These are phyloP conservation scores for Congeria kusceri DNA, from an alignment of 2,888 invertebrate genomes.

Conservation along the genomic window DNA sequence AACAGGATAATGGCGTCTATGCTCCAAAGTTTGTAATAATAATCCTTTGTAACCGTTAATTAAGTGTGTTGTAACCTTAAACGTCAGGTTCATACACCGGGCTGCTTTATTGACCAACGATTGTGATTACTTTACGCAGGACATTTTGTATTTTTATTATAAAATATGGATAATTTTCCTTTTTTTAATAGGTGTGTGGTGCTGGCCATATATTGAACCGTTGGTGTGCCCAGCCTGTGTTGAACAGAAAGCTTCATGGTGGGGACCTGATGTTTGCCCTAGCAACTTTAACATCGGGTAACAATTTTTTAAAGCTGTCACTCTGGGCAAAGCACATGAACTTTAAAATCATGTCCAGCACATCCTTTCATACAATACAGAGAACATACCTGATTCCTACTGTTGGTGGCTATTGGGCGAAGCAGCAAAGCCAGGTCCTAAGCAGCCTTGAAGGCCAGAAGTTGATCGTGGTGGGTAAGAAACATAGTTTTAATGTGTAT, in stretches of 20 bases:
- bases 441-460: background rate
- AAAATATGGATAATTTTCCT: no score
- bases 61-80: no score
- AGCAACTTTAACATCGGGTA: slow-evolving; percentile 28
- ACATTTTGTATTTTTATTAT: no score
- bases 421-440: slow-evolving; percentile 9
- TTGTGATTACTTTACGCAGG: no score
- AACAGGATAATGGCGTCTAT: no score
- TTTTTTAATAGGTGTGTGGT: slow-evolving; percentile 28
- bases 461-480: slow-evolving; percentile 16
- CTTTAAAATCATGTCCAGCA: slow-evolving; percentile 8
- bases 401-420: slow-evolving; percentile 9
- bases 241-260: slow-evolving; percentile 30
- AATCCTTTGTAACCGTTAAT: no score
- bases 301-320: slow-evolving; percentile 33
- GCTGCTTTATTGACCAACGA: no score
- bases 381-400: slow-evolving; percentile 20
- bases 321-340: slow-evolving; percentile 24
- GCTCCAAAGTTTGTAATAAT: no score
- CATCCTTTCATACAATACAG: slow-evolving; percentile 26
- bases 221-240: slow-evolving; percentile 39
- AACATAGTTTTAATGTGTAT: no score
- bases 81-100: no score
- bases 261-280: slow-evolving; percentile 22
- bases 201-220: slow-evolving; percentile 6